Base-by-base conservation (phyloP, 2,113 vertebrate species). In the Plectropomus leopardus region DNA sequence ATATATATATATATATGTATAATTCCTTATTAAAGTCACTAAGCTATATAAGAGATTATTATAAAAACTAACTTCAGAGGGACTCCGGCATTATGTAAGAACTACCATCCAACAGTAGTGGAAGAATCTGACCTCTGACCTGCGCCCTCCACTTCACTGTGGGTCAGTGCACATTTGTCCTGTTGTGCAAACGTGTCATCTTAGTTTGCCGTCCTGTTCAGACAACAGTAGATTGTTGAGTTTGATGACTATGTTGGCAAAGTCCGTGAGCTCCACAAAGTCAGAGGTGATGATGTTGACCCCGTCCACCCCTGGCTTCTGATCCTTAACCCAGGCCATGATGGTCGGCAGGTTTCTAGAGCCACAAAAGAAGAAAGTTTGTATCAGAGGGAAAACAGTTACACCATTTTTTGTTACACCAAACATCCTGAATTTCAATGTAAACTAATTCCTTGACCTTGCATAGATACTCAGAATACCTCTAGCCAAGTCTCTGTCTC, bases 241-340 rank as follows among this genome's bases (percentile, higher is more conserved):
- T 65, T 95, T 95, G 93, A 99, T 99, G 76, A 99, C 98, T 15
- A 96, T 95, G 42, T 96, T 96, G 89, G 98, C 97, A 90, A 99
- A 99, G 92, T 99, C 98, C 47, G 97, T 96, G 87, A 99, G 96
- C 60, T 99, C 98, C 92, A 99, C 97, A 59, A 99, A 99, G 94
- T 99, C 98, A 4, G 97, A 99, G 0, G 98, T 99, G 93, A 99
- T 98, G 92, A 99, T 99, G 93, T 99, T 99, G 83, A 99, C 96
- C 4, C 98, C 98, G 78, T 92, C 95, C 69, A 90, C 67, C 14
- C 98, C 98, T 0, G 98, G 98, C 78, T 94, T 98, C 93, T 99
- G 98, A n/a, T 88, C 90, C 89, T 97, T 96, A 77, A 99, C 97
- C 98, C 98, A 99, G 11, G 95, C 95, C 89, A 99, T 95, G 86